Conservation (phyloP, 2,888 invertebrate genomes). For the Drosophila neutralis region DNA sequence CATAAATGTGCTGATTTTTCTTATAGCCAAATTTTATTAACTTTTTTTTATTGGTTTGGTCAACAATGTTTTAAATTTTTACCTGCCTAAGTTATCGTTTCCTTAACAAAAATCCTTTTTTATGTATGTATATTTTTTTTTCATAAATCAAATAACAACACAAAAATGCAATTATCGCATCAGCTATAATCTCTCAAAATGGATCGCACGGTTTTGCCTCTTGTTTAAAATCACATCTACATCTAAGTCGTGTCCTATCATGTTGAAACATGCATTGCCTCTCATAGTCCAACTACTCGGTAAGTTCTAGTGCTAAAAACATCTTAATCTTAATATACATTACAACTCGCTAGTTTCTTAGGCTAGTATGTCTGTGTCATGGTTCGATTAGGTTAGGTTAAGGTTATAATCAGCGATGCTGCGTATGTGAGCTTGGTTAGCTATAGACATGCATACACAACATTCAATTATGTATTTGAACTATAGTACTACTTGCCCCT, state of each 20-base stretch:
- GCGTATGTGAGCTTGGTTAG: slow-evolving; percentile 34
- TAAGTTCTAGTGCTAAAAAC: slow-evolving; percentile 75
- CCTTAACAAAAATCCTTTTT: slow-evolving; percentile 49
- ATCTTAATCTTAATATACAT: slow-evolving; percentile 70
- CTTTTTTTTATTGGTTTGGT: slow-evolving; percentile 60
- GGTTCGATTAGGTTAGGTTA: slow-evolving; percentile 29
- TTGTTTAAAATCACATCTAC: slow-evolving; percentile 76
- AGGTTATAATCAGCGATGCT: slow-evolving; percentile 23
- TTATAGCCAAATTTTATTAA: slow-evolving; percentile 64
- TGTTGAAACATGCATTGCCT: slow-evolving; percentile 44
- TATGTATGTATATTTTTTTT: slow-evolving; percentile 8
- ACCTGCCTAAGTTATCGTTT: slow-evolving; percentile 47
- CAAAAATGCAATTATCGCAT: slow-evolving; percentile 61
- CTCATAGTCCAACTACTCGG: slow-evolving; percentile 58
- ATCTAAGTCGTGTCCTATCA: slow-evolving; percentile 63
- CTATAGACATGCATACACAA: slow-evolving; percentile 48
- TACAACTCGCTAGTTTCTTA: slow-evolving; percentile 67
- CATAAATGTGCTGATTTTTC: slow-evolving; percentile 60
- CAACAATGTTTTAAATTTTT: slow-evolving; percentile 72
- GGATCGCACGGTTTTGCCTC: slow-evolving; percentile 35
- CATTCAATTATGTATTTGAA: slow-evolving; percentile 40
- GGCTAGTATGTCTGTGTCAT: slow-evolving; percentile 40
- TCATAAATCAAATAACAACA: slow-evolving; percentile 69
- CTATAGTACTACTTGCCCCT: slow-evolving; percentile 27
- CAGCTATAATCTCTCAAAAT: slow-evolving; percentile 48